A percentile compares a stretch with the other conserved stretches of the same genome.
These are phyloP conservation scores for Rhinophrynus dorsalis DNA, from an alignment of 2,797 vertebrate genomes.

Conservation along the genomic window DNA sequence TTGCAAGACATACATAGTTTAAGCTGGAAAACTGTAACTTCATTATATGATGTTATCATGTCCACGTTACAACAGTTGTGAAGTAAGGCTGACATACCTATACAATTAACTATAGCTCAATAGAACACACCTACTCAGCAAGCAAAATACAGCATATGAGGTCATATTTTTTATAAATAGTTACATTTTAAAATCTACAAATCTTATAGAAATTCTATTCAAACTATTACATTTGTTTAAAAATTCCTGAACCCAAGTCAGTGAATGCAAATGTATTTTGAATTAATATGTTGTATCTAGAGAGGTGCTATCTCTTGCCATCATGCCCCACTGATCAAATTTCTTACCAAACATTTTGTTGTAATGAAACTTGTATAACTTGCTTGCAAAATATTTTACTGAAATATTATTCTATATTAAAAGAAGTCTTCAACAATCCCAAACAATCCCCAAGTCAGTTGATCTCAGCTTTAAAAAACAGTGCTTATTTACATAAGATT, in stretches of 20 bases:
- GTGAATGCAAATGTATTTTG: constrained; percentile 2
- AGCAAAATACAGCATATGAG: no score
- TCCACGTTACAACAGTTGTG: no score
- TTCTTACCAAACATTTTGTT: constrained; percentile 8
- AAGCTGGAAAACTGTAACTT: no score
- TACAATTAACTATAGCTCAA: no score
- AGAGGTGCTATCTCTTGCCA: neutral
- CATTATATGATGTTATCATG: no score
- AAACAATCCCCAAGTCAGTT: no score
- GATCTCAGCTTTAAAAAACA: no score
- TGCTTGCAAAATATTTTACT: neutral
- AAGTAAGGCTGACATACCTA: no score
- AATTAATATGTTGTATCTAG: neutral
- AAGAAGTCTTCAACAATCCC: neutral
- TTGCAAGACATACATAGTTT: no score
- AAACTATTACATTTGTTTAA: neutral
- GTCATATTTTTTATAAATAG: neutral
- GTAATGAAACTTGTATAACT: constrained; percentile 1
- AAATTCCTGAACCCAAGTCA: neutral
- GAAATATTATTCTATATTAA: neutral
- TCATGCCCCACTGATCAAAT: constrained; percentile 8
- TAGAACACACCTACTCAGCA: no score
- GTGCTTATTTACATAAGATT: no score
- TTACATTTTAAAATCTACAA: neutral
- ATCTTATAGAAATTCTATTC: neutral